A percentile compares a stretch with the other conserved stretches of the same genome.
Evolutionary conservation across 2,888 invertebrate species (phyloP).

Genomic region (Norana najaformis): DNA sequence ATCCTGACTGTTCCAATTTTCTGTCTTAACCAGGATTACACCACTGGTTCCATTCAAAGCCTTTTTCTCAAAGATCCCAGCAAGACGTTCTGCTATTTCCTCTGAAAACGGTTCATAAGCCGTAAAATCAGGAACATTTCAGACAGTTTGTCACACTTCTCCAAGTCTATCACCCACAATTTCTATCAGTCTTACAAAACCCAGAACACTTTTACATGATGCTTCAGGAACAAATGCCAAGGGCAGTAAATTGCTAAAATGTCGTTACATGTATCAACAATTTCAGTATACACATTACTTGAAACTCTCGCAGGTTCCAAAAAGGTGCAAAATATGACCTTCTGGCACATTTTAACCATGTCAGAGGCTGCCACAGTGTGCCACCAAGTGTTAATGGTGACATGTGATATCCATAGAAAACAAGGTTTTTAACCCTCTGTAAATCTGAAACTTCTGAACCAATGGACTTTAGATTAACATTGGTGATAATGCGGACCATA

Average conservation of each 20-base stretch:
- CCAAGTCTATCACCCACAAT: neutral
- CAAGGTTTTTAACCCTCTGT: neutral
- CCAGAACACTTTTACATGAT: neutral
- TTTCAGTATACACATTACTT: neutral
- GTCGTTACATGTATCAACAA: too few relatives aligned
- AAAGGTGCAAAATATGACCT: neutral
- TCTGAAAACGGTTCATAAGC: neutral
- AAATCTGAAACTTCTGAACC: too few relatives aligned
- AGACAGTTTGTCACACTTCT: neutral
- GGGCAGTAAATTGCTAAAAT: neutral
- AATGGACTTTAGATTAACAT: too few relatives aligned
- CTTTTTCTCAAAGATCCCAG: neutral
- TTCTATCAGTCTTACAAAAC: neutral
- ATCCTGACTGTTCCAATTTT: constrained; percentile 28
- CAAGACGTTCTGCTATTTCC: constrained; percentile 22
- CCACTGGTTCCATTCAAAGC: neutral
- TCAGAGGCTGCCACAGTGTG: neutral
- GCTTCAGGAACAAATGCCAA: neutral
- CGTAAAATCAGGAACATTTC: neutral
- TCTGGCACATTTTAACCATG: too few relatives aligned
- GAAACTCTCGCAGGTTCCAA: neutral
- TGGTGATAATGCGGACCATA: too few relatives aligned
- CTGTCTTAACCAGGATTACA: constrained; percentile 19
- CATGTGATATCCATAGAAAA: neutral
- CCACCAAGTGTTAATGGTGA: neutral